Evolutionary conservation across 2,888 invertebrate species (phyloP).

Genomic region (Priapulus caudatus): DNA sequence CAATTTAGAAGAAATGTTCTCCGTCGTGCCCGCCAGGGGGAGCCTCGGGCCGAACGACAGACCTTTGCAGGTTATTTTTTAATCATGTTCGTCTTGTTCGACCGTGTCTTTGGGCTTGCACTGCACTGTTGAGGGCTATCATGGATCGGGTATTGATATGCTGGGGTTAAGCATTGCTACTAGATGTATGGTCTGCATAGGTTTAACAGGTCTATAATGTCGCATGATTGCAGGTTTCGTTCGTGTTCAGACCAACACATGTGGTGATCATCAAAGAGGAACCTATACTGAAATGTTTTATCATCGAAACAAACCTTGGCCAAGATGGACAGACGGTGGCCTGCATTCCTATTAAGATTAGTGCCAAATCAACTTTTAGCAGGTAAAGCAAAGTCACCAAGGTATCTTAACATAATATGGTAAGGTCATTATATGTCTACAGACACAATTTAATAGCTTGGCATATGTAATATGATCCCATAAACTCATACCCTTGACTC

Average conservation of each 20-base stretch:
- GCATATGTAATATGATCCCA: too few species aligned
- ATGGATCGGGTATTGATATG: too few species aligned
- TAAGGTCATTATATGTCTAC: too few species aligned
- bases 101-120: conserved; percentile 6
- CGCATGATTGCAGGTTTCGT: conserved; percentile 22
- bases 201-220: too few species aligned
- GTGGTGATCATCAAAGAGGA: conserved; percentile 36
- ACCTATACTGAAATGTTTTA: conserved; percentile 36
- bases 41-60: conserved; percentile 33
- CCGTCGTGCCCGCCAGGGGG: conserved; percentile 32
- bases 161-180: too few species aligned
- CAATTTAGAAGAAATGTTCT: conserved; percentile 28
- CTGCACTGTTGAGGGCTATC: too few species aligned
- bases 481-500: too few species aligned
- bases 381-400: too few species aligned
- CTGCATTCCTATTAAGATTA: conserved; percentile 39
- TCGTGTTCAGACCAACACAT: conserved; percentile 33
- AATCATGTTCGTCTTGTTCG: conserved; percentile 1
- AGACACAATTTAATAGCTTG: too few species aligned
- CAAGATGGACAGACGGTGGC: conserved; percentile 37
- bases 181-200: too few species aligned
- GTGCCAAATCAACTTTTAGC: conserved; percentile 37
- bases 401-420: too few species aligned
- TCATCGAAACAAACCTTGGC: conserved; percentile 35
- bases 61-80: conserved; percentile 27